These are phyloP conservation scores for Crocidura indochinensis DNA, from an alignment of 2,797 vertebrate genomes.

Conservation along the genomic window DNA sequence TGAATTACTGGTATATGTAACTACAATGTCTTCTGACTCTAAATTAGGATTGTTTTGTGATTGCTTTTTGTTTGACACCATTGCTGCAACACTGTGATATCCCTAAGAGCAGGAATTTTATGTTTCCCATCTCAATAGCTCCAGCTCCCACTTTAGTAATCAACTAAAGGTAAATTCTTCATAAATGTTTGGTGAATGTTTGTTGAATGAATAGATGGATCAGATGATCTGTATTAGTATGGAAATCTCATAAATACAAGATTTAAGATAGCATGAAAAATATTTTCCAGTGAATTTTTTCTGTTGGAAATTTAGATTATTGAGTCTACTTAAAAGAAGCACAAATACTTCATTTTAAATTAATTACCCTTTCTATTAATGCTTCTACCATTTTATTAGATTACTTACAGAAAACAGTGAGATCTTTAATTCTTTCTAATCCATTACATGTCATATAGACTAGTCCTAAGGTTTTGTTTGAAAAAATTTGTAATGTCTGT, in stretches of 20 bases:
- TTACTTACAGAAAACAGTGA: neutral
- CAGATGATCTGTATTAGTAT: neutral
- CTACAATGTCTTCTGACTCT: neutral
- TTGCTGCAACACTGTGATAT: neutral
- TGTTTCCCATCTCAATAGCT: neutral
- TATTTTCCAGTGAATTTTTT: slow-evolving; percentile 8
- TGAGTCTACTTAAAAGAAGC: neutral
- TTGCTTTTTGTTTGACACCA: neutral
- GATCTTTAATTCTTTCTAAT: neutral
- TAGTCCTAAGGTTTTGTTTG: slow-evolving; percentile 9
- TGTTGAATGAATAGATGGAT: neutral
- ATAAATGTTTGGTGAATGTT: slow-evolving; percentile 8
- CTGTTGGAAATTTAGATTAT: neutral
- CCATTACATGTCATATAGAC: neutral
- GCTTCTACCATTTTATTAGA: neutral
- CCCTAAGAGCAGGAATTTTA: neutral
- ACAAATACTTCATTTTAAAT: slow-evolving; percentile 20
- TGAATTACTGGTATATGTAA: neutral
- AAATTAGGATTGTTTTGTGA: neutral
- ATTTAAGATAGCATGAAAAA: neutral
- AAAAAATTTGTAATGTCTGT: neutral
- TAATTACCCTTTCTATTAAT: neutral
- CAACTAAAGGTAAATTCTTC: neutral
- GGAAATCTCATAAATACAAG: neutral
- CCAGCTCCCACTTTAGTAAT: neutral